Evolutionary conservation across 1,140 invertebrate genomes (phyloP).

Genomic region (Drosophila lowei): DNA sequence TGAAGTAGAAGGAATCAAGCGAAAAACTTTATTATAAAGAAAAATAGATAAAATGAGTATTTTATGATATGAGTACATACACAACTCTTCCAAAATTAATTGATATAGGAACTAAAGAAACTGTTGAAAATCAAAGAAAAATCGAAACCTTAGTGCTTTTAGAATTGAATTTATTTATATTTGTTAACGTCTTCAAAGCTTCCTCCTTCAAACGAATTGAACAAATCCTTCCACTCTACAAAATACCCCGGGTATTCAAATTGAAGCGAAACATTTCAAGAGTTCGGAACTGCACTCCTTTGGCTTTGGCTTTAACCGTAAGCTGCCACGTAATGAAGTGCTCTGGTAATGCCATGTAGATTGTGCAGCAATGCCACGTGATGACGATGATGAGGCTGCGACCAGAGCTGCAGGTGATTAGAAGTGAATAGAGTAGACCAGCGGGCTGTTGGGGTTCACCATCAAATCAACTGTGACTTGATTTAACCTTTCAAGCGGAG

Average conservation of each 20-base stretch:
- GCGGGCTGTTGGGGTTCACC: slow-evolving; percentile 4
- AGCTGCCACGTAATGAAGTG: slow-evolving; percentile 15
- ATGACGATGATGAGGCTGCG: slow-evolving; percentile 30
- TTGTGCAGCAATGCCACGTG: slow-evolving; percentile 29
- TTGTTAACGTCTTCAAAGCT: too few species aligned
- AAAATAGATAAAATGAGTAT: too few species aligned
- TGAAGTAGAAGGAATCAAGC: too few species aligned
- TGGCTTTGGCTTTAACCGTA: slow-evolving; percentile 1
- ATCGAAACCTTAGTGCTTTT: too few species aligned
- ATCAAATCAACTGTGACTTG: slow-evolving; percentile 46
- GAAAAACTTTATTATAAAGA: too few species aligned
- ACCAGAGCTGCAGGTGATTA: slow-evolving; percentile 42
- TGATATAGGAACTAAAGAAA: too few species aligned
- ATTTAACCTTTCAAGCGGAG: slow-evolving; percentile 43
- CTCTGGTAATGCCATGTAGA: slow-evolving; percentile 40
- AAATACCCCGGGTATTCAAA: slow-evolving; percentile 12
- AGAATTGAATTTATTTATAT: too few species aligned
- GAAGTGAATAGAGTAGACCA: slow-evolving; percentile 29
- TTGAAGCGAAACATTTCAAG: slow-evolving; percentile 12
- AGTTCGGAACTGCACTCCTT: slow-evolving; percentile 26
- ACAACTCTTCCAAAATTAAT: too few species aligned
- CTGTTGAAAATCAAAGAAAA: too few species aligned
- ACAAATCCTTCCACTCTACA: neutral
- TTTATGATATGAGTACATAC: too few species aligned
- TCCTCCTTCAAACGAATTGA: too few species aligned